Evolutionary conservation across 1,140 invertebrate species (phyloP), one percentile per base, ranked within the genome.

Genomic region (Holotrichia oblita): DNA sequence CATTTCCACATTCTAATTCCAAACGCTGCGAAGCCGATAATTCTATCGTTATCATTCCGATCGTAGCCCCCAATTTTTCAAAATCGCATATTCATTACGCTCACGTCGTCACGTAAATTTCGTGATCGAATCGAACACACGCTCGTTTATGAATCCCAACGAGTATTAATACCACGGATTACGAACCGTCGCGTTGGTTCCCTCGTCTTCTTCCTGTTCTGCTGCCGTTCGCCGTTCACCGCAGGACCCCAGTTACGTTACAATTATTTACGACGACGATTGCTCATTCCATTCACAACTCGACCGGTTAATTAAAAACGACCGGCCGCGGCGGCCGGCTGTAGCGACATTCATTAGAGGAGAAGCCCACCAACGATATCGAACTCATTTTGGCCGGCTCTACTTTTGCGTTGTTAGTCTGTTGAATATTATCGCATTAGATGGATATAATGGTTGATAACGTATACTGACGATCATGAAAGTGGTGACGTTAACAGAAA

Each of bases 271-370:
- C 48, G 48, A 6, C n/a, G n/a, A n/a, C 48, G 48, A 55, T 55
- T 55, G 48, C n/a, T 55, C 48, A 55, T 55, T 55, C 48, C 48
- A 55, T 55, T 55, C 48, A 55, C 48, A 55, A 55, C 48, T 55
- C 48, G 48, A 6, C 48, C 48, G 14, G 48, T 55, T 55, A 55
- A 55, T 55, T 55, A 55, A 55, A 55, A 55, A 6, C 48, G 48
- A 55, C 48, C 48, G 14, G n/a, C n/a, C n/a, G n/a, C n/a, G n/a
- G 6, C 48, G 14, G 48, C 6, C 48, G 14, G 48, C n/a, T 17
- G 48, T 55, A 14, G 14, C 48, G 48, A 55, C 48, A 17, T 55
- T 55, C 48, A 55, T 55, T 55, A 55, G 48, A 14, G 48, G 48
- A n/a, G 48, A 55, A 14, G 14, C 48, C 48, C 0, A 55, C 48